Evolutionary conservation across 2,888 invertebrate genomes (phyloP), one percentile per base, ranked within the genome.

Genomic region (Mythimna impura): DNA sequence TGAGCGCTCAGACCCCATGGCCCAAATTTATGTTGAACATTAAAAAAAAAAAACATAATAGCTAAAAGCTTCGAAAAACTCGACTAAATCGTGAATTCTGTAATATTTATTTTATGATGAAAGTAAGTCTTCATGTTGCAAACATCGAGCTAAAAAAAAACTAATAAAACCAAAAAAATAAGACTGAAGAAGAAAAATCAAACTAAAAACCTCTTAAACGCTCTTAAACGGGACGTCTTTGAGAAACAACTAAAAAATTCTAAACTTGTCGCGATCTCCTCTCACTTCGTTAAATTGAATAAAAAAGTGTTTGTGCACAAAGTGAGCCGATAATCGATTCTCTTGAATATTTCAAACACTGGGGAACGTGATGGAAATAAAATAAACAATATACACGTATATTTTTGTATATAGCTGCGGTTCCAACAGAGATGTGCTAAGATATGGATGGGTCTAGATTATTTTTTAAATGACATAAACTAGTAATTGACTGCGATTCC

Each of bases 251-350:
- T 76, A 82, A 73, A 80, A 82, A 81, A 88, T 88, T 84, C 85
- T 78, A 87, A 89, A 88, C 86, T 85, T 86, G 83, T 88, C 85
- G 73, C 81, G 78, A 78, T 68, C 86, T 78, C 84, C 75, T 86
- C 86, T 88, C 89, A 84, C 79, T 88, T 87, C 88, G 82, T 84
- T 86, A 93, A 94, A 94, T 94, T 93, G 91, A 94, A 94, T 94
- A 91, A 93, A 94, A 85, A 94, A 92, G 88, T 90, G 91, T 93
- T 93, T 93, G 93, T 94, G 89, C 93, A 94, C 93, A 95, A 94
- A 95, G 92, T 92, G 93, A 90, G 90, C 89, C 90, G 93, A 94
- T 95, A 95, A 95, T 94, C 94, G 94, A 94, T 92, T 91, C 91
- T 89, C 91, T 93, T 94, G 94, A 94, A 95, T 95, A 95, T 95